A percentile compares a stretch with the other conserved stretches of the same genome.
phyloP scores from a whole-genome alignment of 2,888 invertebrate species.

The Ormyrus labotus region DNA sequence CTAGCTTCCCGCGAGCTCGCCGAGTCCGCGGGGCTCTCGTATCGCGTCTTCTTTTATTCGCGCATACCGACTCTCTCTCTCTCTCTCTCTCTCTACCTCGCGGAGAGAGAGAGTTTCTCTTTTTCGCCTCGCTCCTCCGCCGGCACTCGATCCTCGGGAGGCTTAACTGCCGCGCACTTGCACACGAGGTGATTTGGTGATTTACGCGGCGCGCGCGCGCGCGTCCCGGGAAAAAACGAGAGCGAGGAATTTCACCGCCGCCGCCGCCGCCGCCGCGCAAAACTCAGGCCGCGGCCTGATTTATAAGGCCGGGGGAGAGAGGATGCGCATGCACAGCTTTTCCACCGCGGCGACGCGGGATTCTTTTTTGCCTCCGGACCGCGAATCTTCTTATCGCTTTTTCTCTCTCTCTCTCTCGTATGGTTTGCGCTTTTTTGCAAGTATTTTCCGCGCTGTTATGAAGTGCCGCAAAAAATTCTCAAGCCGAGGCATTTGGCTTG shows the following conservation, averaged over 20 bases:
- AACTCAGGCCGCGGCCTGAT: slow-evolving; percentile 6
- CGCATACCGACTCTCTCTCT: background rate
- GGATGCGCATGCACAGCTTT: background rate
- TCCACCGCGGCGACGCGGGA: background rate
- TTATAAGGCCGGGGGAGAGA: background rate
- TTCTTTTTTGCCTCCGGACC: background rate
- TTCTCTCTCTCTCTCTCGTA: background rate
- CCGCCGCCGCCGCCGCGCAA: too few relatives aligned
- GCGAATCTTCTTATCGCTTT: background rate
- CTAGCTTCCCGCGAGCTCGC: background rate
- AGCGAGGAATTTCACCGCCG: background rate
- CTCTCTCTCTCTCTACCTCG: background rate
- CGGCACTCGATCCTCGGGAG: background rate
- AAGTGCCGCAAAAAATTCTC: background rate
- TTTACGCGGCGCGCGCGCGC: slow-evolving; percentile 7
- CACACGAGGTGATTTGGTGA: slow-evolving; percentile 30
- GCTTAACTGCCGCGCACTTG: slow-evolving; percentile 10
- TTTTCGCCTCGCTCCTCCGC: background rate
- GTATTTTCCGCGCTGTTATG: background rate
- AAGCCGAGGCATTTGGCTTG: too few relatives aligned
- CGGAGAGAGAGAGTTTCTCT: background rate
- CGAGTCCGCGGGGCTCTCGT: background rate
- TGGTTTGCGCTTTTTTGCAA: slow-evolving; percentile 26
- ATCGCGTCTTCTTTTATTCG: too few relatives aligned
- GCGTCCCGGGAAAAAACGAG: slow-evolving; percentile 11